A percentile compares a stretch with the other conserved stretches of the same genome.
phyloP scores from a whole-genome alignment of 1,140 invertebrate species.

The Drosophila oshimai region DNA sequence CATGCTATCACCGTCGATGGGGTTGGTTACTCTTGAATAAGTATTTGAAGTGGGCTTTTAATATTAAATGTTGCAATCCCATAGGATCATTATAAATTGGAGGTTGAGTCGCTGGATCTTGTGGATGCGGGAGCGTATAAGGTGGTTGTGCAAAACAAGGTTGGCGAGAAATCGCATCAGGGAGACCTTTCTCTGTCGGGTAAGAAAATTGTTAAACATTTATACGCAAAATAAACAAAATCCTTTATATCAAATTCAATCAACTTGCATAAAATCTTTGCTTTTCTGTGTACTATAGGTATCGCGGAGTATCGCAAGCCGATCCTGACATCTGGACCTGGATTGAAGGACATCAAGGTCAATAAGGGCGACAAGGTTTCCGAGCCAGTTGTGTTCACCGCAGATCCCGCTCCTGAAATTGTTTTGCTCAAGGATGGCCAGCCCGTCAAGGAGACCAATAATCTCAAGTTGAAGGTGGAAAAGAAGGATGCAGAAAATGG shows the following conservation, averaged over 20 bases:
- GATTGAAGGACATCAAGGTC: conserved; percentile 85
- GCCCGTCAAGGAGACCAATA: conserved; percentile 80
- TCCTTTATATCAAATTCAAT: too few species aligned
- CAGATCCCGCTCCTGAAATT: conserved; percentile 88
- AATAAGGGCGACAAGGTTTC: conserved; percentile 88
- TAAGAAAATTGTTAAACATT: conserved; percentile 54
- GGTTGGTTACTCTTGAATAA: conserved; percentile 35
- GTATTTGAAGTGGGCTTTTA: fast-evolving
- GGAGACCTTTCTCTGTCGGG: conserved; percentile 88
- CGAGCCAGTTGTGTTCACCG: conserved; percentile 90
- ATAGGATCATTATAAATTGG: conserved; percentile 87
- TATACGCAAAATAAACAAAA: not conserved
- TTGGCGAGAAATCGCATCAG: conserved; percentile 88
- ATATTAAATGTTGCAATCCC: not conserved
- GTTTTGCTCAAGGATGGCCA: conserved; percentile 84
- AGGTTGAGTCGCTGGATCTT: conserved; percentile 87
- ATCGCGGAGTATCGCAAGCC: conserved; percentile 90
- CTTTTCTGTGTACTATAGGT: conserved; percentile 84
- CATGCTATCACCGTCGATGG: conserved; percentile 87
- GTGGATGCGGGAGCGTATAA: conserved; percentile 91
- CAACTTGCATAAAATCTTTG: too few species aligned
- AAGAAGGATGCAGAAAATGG: conserved; percentile 88
- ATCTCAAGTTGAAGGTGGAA: conserved; percentile 83
- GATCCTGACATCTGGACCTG: conserved; percentile 85
- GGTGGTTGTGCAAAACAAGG: conserved; percentile 88